These are phyloP conservation scores for Pseudomyrmex dendroicus DNA, from an alignment of 1,140 invertebrate species.

Conservation along the genomic window DNA sequence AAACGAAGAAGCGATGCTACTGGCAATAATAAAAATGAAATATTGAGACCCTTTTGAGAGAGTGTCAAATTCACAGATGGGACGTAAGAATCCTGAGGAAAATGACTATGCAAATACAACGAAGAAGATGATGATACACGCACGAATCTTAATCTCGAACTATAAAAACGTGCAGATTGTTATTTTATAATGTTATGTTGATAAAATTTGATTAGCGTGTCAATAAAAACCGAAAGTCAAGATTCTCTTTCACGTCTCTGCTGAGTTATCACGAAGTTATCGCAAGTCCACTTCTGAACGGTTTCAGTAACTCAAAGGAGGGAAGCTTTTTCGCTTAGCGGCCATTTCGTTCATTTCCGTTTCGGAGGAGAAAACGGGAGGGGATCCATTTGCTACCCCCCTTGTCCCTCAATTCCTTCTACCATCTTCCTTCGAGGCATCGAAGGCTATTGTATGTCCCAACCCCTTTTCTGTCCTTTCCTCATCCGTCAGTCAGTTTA, in stretches of 20 bases:
- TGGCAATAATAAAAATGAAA: constrained; percentile 46
- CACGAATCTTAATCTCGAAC: too few relatives aligned
- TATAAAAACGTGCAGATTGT: too few relatives aligned
- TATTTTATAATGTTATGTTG: too few relatives aligned
- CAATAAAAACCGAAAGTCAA: neutral
- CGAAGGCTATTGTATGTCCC: constrained; percentile 79
- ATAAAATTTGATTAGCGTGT: too few relatives aligned
- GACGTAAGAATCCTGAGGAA: constrained; percentile 3
- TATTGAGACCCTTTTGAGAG: constrained; percentile 7
- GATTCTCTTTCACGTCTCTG: constrained; percentile 12
- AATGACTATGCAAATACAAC: neutral
- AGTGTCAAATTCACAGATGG: constrained; percentile 40
- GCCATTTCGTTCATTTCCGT: constrained; percentile 85
- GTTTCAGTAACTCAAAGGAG: constrained; percentile 80
- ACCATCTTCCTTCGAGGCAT: constrained; percentile 77
- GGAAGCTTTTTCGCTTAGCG: constrained; percentile 82
- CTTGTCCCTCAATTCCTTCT: constrained; percentile 66
- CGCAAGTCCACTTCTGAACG: constrained; percentile 59
- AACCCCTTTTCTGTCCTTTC: constrained; percentile 68
- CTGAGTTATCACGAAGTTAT: constrained; percentile 63
- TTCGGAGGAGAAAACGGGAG: constrained; percentile 75
- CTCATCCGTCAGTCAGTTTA: constrained; percentile 79
- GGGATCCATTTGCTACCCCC: constrained; percentile 81
- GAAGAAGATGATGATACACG: neutral
- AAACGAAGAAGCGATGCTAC: constrained; percentile 38